These are phyloP conservation scores for Drosophila pseudotalamancana DNA, from an alignment of 2,888 invertebrate genomes.

Conservation along the genomic window DNA sequence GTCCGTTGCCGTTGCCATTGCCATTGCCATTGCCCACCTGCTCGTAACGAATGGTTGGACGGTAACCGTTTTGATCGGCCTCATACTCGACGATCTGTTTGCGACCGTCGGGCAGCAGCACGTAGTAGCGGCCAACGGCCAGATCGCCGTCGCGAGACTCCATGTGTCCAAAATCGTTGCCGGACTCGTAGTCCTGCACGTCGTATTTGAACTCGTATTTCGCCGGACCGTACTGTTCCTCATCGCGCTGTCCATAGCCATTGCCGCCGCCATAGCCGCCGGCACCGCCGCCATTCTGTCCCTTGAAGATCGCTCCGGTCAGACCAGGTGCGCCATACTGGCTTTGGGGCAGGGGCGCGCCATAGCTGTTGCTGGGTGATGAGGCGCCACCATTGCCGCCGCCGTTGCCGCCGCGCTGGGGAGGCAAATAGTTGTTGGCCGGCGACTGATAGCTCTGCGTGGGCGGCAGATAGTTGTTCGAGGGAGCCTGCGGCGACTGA, in stretches of 20 bases:
- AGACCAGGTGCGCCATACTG: constrained; percentile 86
- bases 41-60: constrained; percentile 88
- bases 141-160: constrained; percentile 88
- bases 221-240: constrained; percentile 87
- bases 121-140: constrained; percentile 88
- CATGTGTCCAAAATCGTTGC: constrained; percentile 88
- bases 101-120: constrained; percentile 88
- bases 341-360: constrained; percentile 82
- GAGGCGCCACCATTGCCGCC: constrained; percentile 34
- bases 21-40: constrained; percentile 84
- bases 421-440: constrained; percentile 84
- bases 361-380: constrained; percentile 76
- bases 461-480: constrained; percentile 85
- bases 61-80: constrained; percentile 89
- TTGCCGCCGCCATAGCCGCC: constrained; percentile 56
- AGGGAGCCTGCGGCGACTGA: constrained; percentile 77
- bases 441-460: constrained; percentile 83
- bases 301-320: constrained; percentile 85
- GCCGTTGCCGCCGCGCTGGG: constrained; percentile 65
- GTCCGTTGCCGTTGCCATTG: constrained; percentile 66
- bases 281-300: constrained; percentile 68
- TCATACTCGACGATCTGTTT: constrained; percentile 89
- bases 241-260: constrained; percentile 72
- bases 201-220: constrained; percentile 89
- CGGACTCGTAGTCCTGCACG: constrained; percentile 87